Evolutionary conservation across 2,113 vertebrate species (phyloP), one percentile per base, ranked within the genome.

Genomic region (Paramisgurnus dabryanus): DNA sequence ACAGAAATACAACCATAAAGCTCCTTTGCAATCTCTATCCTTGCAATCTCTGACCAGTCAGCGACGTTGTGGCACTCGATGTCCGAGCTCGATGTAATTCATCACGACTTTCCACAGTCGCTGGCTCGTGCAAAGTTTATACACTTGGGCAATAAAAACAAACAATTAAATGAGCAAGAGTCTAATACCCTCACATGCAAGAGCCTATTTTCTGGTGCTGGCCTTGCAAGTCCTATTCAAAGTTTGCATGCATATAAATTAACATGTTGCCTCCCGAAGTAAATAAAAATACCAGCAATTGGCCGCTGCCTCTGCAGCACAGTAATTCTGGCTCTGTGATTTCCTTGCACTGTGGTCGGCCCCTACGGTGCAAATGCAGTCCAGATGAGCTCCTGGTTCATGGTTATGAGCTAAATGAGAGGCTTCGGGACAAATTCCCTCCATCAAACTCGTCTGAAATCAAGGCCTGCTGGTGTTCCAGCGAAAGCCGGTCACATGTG

Each of bases 121-220:
- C 90, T 89, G 89, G 90, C 79, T 91, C 91, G 90, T 93, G 92
- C 89, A 92, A 93, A 89, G 93, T 95, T 95, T 95, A 94, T 93
- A 92, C 94, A 94, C 93, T 94, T 94, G 92, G 94, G 94, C 91
- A 94, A 93, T 95, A 94, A 95, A 95, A 95, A 95, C 93, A 95
- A 95, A 94, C 93, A 93, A 94, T 95, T 95, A 95, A 93, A 76
- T 81, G 67, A 78, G 79, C 79, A 84, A 83, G 87, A 80, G 68
- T 88, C 93, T 90, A 93, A 92, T 93, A 94, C 92, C 92, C 90
- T 91, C 91, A 90, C 89, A 88, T 91, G 91, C 93, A 94, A 91
- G 17, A 91, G 91, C 92, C 93, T 93, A 92, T 91, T 92, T 92
- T 94, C 78, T 93, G 94, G 90, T 93, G 77, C 81, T 89, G 45